A percentile compares a stretch with the other conserved stretches of the same genome.
Evolutionary conservation across 2,888 invertebrate genomes (phyloP).

Genomic region (Agapostemon virescens): DNA sequence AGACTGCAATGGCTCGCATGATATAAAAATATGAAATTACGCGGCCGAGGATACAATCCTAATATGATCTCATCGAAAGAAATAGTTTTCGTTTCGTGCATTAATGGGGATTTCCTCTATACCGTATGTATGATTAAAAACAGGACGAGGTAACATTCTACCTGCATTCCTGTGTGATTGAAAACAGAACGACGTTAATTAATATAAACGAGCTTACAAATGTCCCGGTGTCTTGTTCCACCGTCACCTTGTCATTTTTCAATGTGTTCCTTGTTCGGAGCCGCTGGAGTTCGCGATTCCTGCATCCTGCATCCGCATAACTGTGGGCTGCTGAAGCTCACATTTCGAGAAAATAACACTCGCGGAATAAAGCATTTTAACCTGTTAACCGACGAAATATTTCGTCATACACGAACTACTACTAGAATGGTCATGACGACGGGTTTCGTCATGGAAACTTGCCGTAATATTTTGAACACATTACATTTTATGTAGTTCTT

Average conservation of each 20-base stretch:
- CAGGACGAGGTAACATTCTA: not conserved
- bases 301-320: too few relatives aligned
- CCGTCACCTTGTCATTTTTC: slow-evolving; percentile 41
- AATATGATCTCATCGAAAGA: slow-evolving; percentile 17
- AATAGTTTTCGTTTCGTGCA: slow-evolving; percentile 21
- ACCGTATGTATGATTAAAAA: not conserved
- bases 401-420: too few relatives aligned
- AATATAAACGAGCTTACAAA: slow-evolving; percentile 38
- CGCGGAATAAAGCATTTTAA: not conserved
- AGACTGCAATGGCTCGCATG: slow-evolving; percentile 17
- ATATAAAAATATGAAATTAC: slow-evolving; percentile 24
- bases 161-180: slow-evolving; percentile 22
- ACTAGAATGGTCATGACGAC: too few relatives aligned
- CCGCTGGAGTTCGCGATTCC: not conserved
- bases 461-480: too few relatives aligned
- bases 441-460: too few relatives aligned
- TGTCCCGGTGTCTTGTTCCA: not conserved
- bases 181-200: slow-evolving; percentile 45
- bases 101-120: not conserved
- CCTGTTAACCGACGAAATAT: too few relatives aligned
- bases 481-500: too few relatives aligned
- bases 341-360: not conserved
- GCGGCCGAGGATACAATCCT: slow-evolving; percentile 15
- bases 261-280: slow-evolving; percentile 26
- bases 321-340: not conserved